phyloP scores from a whole-genome alignment of 2,113 vertebrate genomes.

The Poicephalus meyeri region DNA sequence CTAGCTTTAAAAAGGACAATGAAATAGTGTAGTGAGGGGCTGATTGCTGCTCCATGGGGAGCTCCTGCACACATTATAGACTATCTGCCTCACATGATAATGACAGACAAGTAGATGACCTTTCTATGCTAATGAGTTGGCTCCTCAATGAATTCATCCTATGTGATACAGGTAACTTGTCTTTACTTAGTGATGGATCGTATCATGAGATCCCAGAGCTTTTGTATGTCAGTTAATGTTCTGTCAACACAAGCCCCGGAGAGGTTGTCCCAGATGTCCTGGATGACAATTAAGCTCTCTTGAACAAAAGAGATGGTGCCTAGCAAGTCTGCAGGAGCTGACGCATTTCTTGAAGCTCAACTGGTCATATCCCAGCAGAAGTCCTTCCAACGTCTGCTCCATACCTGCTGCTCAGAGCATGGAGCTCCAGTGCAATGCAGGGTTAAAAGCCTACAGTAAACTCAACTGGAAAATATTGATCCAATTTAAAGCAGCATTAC shows the following conservation, averaged over 20 bases:
- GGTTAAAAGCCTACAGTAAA: constrained; percentile 57
- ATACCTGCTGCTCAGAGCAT: background rate
- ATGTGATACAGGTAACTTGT: constrained; percentile 40
- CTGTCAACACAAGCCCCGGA: constrained; percentile 62
- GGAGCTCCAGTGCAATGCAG: background rate
- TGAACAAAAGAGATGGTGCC: background rate
- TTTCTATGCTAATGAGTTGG: constrained; percentile 64
- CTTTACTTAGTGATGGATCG: constrained; percentile 59
- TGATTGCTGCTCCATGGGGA: constrained; percentile 38
- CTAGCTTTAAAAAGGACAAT: background rate
- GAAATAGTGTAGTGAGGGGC: background rate
- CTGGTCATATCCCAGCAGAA: background rate
- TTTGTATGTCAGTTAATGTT: constrained; percentile 60
- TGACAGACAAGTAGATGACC: constrained; percentile 63
- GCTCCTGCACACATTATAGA: constrained; percentile 35
- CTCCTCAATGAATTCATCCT: constrained; percentile 52
- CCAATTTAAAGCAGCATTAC: constrained; percentile 57
- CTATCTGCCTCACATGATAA: constrained; percentile 31
- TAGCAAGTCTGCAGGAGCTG: background rate
- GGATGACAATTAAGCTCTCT: constrained; percentile 48
- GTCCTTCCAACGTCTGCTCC: background rate
- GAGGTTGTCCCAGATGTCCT: constrained; percentile 34
- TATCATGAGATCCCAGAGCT: constrained; percentile 58
- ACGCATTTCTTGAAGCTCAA: background rate
- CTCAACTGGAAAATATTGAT: constrained; percentile 70